A percentile compares a stretch with the other conserved stretches of the same genome.
These are phyloP conservation scores for Poeciliopsis gracilis DNA, from an alignment of 2,797 vertebrate genomes.

Conservation along the genomic window DNA sequence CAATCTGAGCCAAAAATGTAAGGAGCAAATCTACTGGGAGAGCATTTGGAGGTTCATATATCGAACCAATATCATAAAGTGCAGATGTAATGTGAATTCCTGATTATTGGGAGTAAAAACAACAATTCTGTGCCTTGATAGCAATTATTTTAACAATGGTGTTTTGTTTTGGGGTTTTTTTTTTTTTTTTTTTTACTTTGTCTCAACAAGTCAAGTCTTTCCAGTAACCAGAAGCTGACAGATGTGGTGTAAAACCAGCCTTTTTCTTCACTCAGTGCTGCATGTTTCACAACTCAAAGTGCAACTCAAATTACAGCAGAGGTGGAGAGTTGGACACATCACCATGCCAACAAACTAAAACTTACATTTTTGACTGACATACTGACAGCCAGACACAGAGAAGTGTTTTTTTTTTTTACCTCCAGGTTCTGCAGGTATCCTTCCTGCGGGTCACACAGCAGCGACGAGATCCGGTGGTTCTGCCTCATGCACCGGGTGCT, in stretches of 20 bases:
- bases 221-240: not conserved
- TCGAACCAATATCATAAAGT: not conserved
- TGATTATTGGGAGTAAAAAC: not conserved
- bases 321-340: not conserved
- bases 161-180: too few species aligned
- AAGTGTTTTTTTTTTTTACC: conserved; percentile 72
- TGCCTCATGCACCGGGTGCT: conserved; percentile 89
- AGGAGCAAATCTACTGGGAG: not conserved
- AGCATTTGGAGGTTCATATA: not conserved
- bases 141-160: not conserved
- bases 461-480: conserved; percentile 93
- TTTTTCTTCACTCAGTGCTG: not conserved
- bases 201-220: not conserved
- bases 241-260: not conserved
- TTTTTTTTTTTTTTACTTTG: not conserved
- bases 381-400: too few species aligned
- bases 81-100: not conserved
- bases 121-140: not conserved
- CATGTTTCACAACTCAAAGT: not conserved
- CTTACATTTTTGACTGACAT: not conserved
- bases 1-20: not conserved
- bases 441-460: conserved; percentile 95
- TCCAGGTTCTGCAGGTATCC: conserved; percentile 96
- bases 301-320: not conserved
- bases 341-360: not conserved